Percentiles rank a stretch among this genome's conserved stretches.
These are phyloP conservation scores for Alentia gelatinosa DNA, from an alignment of 2,888 invertebrate genomes.

Conservation along the genomic window DNA sequence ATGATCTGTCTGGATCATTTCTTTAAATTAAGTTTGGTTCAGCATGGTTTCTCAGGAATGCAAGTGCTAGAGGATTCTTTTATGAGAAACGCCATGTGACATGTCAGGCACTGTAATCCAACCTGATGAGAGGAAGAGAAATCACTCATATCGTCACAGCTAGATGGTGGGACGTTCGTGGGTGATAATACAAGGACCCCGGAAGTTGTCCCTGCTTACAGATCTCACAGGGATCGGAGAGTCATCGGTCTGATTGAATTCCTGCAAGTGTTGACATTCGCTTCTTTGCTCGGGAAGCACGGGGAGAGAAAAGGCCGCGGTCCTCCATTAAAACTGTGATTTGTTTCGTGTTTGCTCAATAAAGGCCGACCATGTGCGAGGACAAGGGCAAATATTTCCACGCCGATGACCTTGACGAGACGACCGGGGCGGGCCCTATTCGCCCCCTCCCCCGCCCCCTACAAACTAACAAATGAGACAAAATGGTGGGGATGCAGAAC, in stretches of 20 bases:
- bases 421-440: neutral
- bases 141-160: neutral
- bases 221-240: neutral
- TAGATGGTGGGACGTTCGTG: neutral
- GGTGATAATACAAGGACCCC: neutral
- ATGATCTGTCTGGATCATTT: too few relatives aligned
- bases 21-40: too few relatives aligned
- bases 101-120: too few relatives aligned
- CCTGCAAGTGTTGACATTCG: neutral
- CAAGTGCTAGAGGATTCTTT: too few relatives aligned
- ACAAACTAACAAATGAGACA: conserved; percentile 25
- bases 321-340: conserved; percentile 24
- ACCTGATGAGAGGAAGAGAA: too few relatives aligned
- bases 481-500: neutral
- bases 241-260: conserved; percentile 11
- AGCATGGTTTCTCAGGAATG: too few relatives aligned
- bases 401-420: conserved; percentile 26
- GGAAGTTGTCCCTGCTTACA: neutral
- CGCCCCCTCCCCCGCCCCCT: neutral
- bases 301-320: neutral
- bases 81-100: too few relatives aligned
- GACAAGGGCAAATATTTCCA: conserved; percentile 25
- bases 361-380: conserved; percentile 17
- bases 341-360: conserved; percentile 38
- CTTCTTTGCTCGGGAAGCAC: neutral